Evolutionary conservation across 2,797 vertebrate genomes (phyloP), one percentile per base, ranked within the genome.

Genomic region (Myoxocephalus aenaeus): DNA sequence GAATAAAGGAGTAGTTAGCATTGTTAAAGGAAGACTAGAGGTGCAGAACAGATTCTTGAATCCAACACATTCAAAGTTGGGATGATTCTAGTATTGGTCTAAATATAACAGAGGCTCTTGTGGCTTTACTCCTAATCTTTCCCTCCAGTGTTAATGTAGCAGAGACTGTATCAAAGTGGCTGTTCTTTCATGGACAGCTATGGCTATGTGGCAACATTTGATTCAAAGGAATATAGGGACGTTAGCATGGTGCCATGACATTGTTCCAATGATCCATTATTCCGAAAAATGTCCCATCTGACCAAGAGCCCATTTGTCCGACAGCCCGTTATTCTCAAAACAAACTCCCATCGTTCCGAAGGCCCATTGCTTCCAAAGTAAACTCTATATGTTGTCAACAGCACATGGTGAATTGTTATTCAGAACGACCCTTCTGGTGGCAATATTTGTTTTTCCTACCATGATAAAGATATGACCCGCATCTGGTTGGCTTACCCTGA

Each of bases 61-160:
- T 68, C 6, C 32, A 79, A 72, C 12, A 38, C 44, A 57, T 46
- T 54, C 18, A 70, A 13, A 50, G 25, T 20, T 15, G 4, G 8
- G 59, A 48, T 42, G 27, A 64, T 66, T 61, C 3, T 2, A 62
- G 22, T 74, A 20, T 57, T n/a, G 7, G 13, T 70, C 5, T 29
- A 56, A 56, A 48, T 48, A 32, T 54, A 1, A 25, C 10, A n/a
- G 34, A 29, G 25, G 13, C 36, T 36, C 17, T 3, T 15, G 57
- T 65, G 62, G 1, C 22, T 65, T 22, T 75, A 63, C 79, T 82
- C 71, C 57, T 86, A 8, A 22, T 58, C 20, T 81, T 81, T 79
- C 53, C 71, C 67, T 81, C 66, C n/a, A 10, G 73, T 64, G 53
- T 63, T 76, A 66, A 40, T 73, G 48, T 65, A 63, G 71, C 80